Conservation (phyloP, 2,888 invertebrate genomes). For the Drosophila neonasuta region DNA sequence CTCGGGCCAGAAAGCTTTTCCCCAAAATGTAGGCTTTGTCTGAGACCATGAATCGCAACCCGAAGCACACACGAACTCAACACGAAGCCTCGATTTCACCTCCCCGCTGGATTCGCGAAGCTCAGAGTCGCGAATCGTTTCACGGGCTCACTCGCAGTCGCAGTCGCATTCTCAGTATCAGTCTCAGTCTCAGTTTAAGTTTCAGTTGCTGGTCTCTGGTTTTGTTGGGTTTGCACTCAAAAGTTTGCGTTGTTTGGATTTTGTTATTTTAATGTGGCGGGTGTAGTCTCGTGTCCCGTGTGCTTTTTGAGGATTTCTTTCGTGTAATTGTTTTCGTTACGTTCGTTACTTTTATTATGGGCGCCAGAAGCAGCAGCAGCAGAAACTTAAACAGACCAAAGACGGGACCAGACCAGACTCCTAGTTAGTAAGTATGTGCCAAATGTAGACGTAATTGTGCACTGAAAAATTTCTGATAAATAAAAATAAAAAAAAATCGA, state of each 20-base stretch:
- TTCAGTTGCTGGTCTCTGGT: conserved; percentile 20
- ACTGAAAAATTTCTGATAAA: conserved; percentile 29
- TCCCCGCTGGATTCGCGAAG: conserved; percentile 55
- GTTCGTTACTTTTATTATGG: conserved; percentile 63
- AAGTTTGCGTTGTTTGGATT: conserved; percentile 75
- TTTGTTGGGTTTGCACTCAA: conserved; percentile 67
- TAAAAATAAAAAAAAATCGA: neutral
- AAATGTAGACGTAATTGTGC: conserved; percentile 62
- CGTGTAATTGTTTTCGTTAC: conserved; percentile 74
- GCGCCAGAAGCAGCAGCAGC: conserved; percentile 54
- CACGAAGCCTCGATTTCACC: conserved; percentile 4
- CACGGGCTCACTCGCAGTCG: conserved; percentile 24
- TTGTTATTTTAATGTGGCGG: conserved; percentile 68
- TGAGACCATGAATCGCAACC: conserved; percentile 24
- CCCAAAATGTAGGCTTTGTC: conserved; percentile 55
- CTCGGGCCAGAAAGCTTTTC: conserved; percentile 71
- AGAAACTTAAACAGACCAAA: conserved; percentile 12
- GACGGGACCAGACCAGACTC: conserved; percentile 2
- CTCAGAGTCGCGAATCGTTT: conserved; percentile 38
- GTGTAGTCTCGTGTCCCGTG: conserved; percentile 53
- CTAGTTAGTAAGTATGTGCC: conserved; percentile 17
- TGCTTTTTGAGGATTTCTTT: conserved; percentile 68
- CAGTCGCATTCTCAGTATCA: conserved; percentile 22
- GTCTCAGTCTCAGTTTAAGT: conserved; percentile 21
- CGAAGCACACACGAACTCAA: conserved; percentile 29